Conservation (phyloP, 1,140 invertebrate genomes). For the Meloidogyne exigua region DNA sequence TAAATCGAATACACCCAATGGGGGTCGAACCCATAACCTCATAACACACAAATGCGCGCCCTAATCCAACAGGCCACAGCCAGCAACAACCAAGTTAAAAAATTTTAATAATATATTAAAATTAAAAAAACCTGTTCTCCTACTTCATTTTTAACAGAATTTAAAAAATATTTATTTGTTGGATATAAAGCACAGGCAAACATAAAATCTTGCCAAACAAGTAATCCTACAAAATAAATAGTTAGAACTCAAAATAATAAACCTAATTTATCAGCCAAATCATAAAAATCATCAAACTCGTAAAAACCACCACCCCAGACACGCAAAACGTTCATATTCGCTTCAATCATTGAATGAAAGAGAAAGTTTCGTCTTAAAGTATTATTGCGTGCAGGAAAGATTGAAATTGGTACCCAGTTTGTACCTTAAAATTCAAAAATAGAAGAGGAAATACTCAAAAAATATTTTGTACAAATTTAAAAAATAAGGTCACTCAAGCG, state of each 20-base stretch:
- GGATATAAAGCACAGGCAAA: slow-evolving; percentile 97
- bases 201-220: slow-evolving; percentile 77
- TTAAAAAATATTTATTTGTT: slow-evolving; percentile 73
- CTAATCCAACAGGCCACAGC: too few species aligned
- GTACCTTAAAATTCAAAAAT: slow-evolving; percentile 24
- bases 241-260: slow-evolving; percentile 45
- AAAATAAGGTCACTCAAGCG: background rate
- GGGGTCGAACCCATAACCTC: too few species aligned
- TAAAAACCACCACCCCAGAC: slow-evolving; percentile 97
- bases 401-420: slow-evolving; percentile 35
- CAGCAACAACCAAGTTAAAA: background rate
- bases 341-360: slow-evolving; percentile 74
- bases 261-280: slow-evolving; percentile 68
- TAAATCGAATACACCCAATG: too few species aligned
- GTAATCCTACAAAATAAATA: slow-evolving; percentile 26
- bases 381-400: slow-evolving; percentile 36
- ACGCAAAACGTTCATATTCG: slow-evolving; percentile 87
- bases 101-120: background rate
- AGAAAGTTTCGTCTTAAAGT: slow-evolving; percentile 64
- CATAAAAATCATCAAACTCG: slow-evolving; percentile 86
- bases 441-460: slow-evolving; percentile 25
- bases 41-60: too few species aligned
- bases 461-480: slow-evolving; percentile 3
- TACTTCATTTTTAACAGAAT: slow-evolving; percentile 76
- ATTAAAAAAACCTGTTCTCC: slow-evolving; percentile 71